Conservation (phyloP, 2,888 invertebrate genomes). For the Agrotis clavis region DNA sequence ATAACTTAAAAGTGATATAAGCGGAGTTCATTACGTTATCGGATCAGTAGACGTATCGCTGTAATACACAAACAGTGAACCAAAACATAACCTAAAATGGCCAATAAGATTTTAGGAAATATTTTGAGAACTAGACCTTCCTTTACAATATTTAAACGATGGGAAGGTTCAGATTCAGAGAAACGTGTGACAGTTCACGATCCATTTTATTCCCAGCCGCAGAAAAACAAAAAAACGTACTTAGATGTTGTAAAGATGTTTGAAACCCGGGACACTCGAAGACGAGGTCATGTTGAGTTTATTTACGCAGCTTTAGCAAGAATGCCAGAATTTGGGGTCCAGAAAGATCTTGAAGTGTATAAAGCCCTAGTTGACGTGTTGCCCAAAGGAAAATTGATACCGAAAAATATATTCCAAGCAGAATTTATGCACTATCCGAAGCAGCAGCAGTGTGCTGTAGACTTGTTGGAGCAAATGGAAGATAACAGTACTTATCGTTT, state of each 20-base stretch:
- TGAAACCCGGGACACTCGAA: slow-evolving; percentile 92
- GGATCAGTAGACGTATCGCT: not conserved
- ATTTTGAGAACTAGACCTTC: slow-evolving; percentile 75
- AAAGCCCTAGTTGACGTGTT: slow-evolving; percentile 96
- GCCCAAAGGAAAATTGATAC: slow-evolving; percentile 97
- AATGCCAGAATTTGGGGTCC: slow-evolving; percentile 97
- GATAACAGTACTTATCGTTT: slow-evolving; percentile 92
- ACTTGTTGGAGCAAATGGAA: slow-evolving; percentile 98
- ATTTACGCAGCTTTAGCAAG: slow-evolving; percentile 96
- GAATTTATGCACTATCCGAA: slow-evolving; percentile 98
- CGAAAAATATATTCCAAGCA: slow-evolving; percentile 95
- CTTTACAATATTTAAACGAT: slow-evolving; percentile 77
- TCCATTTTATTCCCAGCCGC: slow-evolving; percentile 86
- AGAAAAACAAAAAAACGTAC: slow-evolving; percentile 93
- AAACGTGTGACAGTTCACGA: slow-evolving; percentile 84
- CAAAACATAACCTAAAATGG: slow-evolving; percentile 79
- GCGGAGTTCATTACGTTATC: not conserved
- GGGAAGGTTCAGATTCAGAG: slow-evolving; percentile 82
- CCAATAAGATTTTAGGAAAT: slow-evolving; percentile 79
- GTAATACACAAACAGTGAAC: too few relatives aligned
- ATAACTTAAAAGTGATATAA: slow-evolving; percentile 11
- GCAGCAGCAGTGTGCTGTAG: slow-evolving; percentile 98
- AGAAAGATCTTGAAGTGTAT: slow-evolving; percentile 96
- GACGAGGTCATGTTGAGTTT: slow-evolving; percentile 98
- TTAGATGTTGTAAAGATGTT: slow-evolving; percentile 95